phyloP scores from a whole-genome alignment of 2,113 vertebrate genomes.

The Neotragus moschatus region DNA sequence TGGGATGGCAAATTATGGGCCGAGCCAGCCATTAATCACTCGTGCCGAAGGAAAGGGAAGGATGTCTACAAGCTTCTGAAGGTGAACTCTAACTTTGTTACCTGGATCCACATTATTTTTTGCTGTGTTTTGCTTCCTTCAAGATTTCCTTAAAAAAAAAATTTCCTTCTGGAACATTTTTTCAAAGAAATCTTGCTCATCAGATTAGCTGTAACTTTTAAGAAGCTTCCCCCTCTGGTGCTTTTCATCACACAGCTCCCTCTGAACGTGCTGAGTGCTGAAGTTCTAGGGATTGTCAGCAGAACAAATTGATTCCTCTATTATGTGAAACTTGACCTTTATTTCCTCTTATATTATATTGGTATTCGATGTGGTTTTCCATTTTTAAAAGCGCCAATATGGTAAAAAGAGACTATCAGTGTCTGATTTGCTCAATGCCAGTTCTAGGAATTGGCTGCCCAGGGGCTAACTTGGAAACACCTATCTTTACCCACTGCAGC shows the following conservation, averaged over 20 bases:
- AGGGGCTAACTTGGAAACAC: conserved; percentile 21
- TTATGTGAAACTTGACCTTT: conserved; percentile 22
- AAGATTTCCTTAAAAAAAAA: background rate
- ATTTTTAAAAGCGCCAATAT: background rate
- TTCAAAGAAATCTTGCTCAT: background rate
- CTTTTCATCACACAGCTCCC: background rate
- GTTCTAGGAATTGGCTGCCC: background rate
- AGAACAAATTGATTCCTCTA: conserved; percentile 34
- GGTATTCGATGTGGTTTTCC: background rate
- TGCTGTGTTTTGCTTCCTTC: background rate
- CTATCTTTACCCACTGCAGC: background rate
- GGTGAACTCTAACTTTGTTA: background rate
- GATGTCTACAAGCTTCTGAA: background rate
- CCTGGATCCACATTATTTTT: background rate
- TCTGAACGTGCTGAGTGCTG: background rate
- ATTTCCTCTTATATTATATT: background rate
- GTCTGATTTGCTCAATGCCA: background rate
- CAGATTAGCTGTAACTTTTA: background rate
- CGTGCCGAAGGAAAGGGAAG: background rate
- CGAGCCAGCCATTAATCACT: background rate
- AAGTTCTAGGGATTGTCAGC: background rate
- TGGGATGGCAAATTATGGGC: conserved; percentile 4
- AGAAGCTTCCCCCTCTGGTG: background rate
- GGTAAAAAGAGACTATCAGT: background rate
- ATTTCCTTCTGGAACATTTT: background rate